Base-by-base conservation (phyloP, 2,113 vertebrate genomes). In the Brienomyrus longianalis region DNA sequence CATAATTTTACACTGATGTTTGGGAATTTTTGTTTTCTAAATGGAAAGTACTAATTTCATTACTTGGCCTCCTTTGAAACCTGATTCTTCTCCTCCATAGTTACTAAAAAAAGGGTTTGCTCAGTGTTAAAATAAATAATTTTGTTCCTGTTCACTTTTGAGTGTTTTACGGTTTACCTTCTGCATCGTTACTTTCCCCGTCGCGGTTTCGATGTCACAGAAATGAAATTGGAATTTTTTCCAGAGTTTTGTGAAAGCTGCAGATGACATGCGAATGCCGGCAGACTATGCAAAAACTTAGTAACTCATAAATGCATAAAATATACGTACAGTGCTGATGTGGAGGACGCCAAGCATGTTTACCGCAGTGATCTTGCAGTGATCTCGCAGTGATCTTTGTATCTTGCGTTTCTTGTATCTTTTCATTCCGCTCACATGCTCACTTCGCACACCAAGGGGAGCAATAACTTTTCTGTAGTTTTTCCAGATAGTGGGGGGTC, bases 1-100 rank as follows among this genome's bases (percentile, higher is more conserved):
- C 93, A 96, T 96, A 94, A 95, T 97, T 96, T 97, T 97, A 95
- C 95, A 90, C 94, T 95, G 96, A 96, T 95, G 94, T 93, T 95
- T 92, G 89, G 39, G 90, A 94, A 93, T 54, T 96, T 95, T 96
- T 97, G 95, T 95, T 95, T 97, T 95, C 92, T 95, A 96, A 97
- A 94, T 94, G 91, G 89, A 94, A 94, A 94, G 91, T 91, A 95
- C 96, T 95, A 96, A 95, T 97, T 95, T 95, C 88, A 94, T 95
- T 95, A 94, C 92, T 94, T 51, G 93, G 92, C 93, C 90, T 90
- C 92, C 17, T 52, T 90, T 88, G 77, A 91, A 89, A 90, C 91
- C 90, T 90, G 91, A 27, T 91, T 92, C 89, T 56, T 56, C 11
- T 35, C 27, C 39, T 43, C 77, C 77, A 83, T 15, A 35, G 31